Conservation (phyloP, 2,888 invertebrate species). For the Atethmia centrago region DNA sequence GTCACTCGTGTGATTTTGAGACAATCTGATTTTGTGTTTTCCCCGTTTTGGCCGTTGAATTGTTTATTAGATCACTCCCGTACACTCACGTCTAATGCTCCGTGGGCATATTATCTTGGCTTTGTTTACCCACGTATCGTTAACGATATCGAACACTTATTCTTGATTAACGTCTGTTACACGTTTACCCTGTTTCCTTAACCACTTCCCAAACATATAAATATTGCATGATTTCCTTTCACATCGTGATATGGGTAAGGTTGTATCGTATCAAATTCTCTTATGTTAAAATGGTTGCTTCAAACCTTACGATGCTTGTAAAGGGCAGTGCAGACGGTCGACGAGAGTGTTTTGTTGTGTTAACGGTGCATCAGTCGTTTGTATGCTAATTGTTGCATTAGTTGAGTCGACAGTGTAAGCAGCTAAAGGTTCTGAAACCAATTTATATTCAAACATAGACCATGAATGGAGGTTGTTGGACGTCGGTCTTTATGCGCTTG, state of each 20-base stretch:
- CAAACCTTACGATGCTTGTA: slow-evolving; percentile 24
- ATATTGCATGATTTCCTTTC: slow-evolving; percentile 68
- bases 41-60: slow-evolving; percentile 88
- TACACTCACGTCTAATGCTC: slow-evolving; percentile 83
- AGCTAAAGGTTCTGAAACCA: slow-evolving; percentile 28
- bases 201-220: slow-evolving; percentile 64
- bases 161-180: slow-evolving; percentile 66
- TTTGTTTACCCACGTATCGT: slow-evolving; percentile 71
- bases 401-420: slow-evolving; percentile 33
- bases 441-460: slow-evolving; percentile 38
- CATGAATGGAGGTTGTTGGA: slow-evolving; percentile 13
- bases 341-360: slow-evolving; percentile 33
- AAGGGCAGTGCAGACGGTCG: slow-evolving; percentile 12
- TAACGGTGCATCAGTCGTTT: slow-evolving; percentile 39
- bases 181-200: slow-evolving; percentile 63
- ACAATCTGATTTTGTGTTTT: slow-evolving; percentile 90
- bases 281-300: slow-evolving; percentile 46
- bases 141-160: slow-evolving; percentile 67
- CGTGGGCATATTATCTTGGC: slow-evolving; percentile 76
- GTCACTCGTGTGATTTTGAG: slow-evolving; percentile 89
- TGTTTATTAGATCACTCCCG: slow-evolving; percentile 86
- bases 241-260: slow-evolving; percentile 63
- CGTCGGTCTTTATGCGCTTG: slow-evolving; percentile 28
- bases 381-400: slow-evolving; percentile 45
- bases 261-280: slow-evolving; percentile 55